Evolutionary conservation across 2,888 invertebrate species (phyloP), one percentile per base, ranked within the genome.

Genomic region (Lacanobia wlatinum): DNA sequence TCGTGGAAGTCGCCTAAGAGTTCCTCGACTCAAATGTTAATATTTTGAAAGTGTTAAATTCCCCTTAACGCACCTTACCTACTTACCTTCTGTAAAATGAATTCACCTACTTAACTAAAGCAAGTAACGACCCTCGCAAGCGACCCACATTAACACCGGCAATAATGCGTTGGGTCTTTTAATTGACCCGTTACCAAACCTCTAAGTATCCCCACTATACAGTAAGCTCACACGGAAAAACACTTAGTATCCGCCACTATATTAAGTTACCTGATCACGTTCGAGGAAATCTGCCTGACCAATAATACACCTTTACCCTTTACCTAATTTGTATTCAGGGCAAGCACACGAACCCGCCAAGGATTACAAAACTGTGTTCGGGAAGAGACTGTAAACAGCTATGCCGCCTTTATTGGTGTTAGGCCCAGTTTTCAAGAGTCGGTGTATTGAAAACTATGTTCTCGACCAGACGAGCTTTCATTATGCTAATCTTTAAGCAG

Each of bases 251-350:
- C 84, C 85, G 84, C 85, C 86, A 85, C 86, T 87, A 84, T 89
- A 91, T 92, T 90, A 88, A 83, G 81, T 80, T 83, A 87, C 88
- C 92, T 88, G 91, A 90, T 90, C 92, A 93, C 93, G 93, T 93
- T 90, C 84, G 65, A 80, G 90, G 91, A 92, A 93, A 93, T 93
- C 92, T 93, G 92, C 92, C 92, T 92, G 92, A 92, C 93, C 92
- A 92, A 93, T 92, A 93, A 92, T 91, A 92, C 87, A 92, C 92
- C 91, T 92, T 90, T 87, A 92, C 92, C 92, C 92, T 92, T 92
- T 88, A 86, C 87, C 88, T 88, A 86, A 92, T 93, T 92, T 89
- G 91, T 93, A 93, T 93, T 92, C 93, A 91, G 86, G 86, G 82
- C 82, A 78, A 80, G 82, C 75, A 79, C 72, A 80, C 78, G 87